Conservation (phyloP, 2,888 invertebrate genomes). For the Linyphia triangularis region DNA sequence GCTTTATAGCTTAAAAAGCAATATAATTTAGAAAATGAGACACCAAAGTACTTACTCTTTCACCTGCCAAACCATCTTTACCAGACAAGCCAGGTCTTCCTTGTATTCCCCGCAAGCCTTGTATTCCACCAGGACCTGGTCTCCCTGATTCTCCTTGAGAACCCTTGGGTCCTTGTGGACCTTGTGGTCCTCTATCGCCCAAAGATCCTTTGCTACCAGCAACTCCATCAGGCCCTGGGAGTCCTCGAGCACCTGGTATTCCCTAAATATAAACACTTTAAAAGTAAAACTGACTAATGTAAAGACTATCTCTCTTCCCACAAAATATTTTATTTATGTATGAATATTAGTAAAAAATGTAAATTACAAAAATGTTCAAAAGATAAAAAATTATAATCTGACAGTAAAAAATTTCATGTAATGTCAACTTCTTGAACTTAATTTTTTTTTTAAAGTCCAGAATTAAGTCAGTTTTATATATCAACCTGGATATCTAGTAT, state of each 20-base stretch:
- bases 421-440: no score
- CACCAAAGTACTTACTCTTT: slow-evolving; percentile 75
- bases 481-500: no score
- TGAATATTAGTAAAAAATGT: no score
- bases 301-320: no score
- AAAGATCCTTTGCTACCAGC: slow-evolving; percentile 85
- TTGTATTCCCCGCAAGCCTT: slow-evolving; percentile 81
- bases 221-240: slow-evolving; percentile 89
- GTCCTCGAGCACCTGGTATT: slow-evolving; percentile 82
- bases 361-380: no score
- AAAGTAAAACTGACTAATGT: no score
- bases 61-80: slow-evolving; percentile 79
- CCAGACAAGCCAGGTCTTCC: slow-evolving; percentile 78
- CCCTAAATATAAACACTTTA: no score
- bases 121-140: slow-evolving; percentile 83
- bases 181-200: slow-evolving; percentile 85
- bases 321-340: no score
- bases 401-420: no score
- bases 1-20: background rate
- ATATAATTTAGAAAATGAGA: background rate
- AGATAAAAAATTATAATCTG: no score
- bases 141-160: slow-evolving; percentile 81
- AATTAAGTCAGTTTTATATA: no score
- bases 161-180: slow-evolving; percentile 77
- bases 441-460: no score